Conservation (phyloP, 92 coral and sea anemone genomes). For the Siderastrea radians region DNA sequence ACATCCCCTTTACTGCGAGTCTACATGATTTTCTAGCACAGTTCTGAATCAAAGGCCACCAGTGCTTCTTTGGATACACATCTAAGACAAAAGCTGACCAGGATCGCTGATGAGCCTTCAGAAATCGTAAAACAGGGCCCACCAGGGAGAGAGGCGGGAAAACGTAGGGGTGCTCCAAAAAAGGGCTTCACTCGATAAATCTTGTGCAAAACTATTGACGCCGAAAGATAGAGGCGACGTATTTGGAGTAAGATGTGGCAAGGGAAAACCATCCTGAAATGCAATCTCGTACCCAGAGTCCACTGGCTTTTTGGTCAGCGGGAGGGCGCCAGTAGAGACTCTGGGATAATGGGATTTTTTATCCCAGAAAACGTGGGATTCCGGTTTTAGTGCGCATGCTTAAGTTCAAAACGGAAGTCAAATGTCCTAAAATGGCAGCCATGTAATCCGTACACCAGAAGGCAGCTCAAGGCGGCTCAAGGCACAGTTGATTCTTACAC, state of each 20-base stretch:
- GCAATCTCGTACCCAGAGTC: too few relatives aligned
- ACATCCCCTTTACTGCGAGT: background rate
- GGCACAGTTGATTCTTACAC: too few relatives aligned
- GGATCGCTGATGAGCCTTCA: slow-evolving; percentile 6
- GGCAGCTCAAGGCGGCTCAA: too few relatives aligned
- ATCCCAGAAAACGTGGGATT: too few relatives aligned
- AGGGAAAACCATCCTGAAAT: slow-evolving; percentile 23
- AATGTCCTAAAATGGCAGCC: too few relatives aligned
- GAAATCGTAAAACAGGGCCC: slow-evolving; percentile 68
- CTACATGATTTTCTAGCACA: background rate
- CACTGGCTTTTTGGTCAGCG: too few relatives aligned
- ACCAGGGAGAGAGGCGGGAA: slow-evolving; percentile 55
- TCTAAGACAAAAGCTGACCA: slow-evolving; percentile 60
- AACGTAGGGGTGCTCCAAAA: slow-evolving; percentile 61
- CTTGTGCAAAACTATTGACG: slow-evolving; percentile 63
- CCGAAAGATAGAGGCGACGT: slow-evolving; percentile 69
- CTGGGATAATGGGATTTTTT: too few relatives aligned
- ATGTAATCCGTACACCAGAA: too few relatives aligned
- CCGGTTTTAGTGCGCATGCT: too few relatives aligned
- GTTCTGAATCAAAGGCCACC: slow-evolving; percentile 44
- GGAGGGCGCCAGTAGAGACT: too few relatives aligned
- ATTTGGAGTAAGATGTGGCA: slow-evolving; percentile 70
- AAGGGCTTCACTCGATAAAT: slow-evolving; percentile 4
- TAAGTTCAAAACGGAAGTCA: too few relatives aligned
- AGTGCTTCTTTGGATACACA: slow-evolving; percentile 58